Percentiles rank a stretch among this genome's conserved stretches.
These are phyloP conservation scores for Orthosia cruda DNA, from an alignment of 2,888 invertebrate genomes.

Conservation along the genomic window DNA sequence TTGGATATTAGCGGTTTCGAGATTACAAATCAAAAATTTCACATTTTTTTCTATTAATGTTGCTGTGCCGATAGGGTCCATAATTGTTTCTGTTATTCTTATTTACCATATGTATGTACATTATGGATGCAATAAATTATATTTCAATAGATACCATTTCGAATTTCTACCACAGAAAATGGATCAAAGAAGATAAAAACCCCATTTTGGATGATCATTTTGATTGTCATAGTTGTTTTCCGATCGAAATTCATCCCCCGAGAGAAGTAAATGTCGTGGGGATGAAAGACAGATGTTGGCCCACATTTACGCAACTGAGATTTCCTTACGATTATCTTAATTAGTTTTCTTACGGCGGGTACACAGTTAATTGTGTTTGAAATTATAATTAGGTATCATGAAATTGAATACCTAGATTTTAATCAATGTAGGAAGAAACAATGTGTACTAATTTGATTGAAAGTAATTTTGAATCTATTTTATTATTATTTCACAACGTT, in stretches of 20 bases:
- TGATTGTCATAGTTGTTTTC: conserved; percentile 43
- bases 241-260: conserved; percentile 44
- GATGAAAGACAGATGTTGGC: conserved; percentile 35
- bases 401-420: conserved; percentile 27
- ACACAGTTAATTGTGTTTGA: conserved; percentile 16
- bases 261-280: conserved; percentile 46
- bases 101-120: no score
- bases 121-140: no score
- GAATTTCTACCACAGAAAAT: conserved; percentile 17
- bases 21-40: conserved; percentile 5
- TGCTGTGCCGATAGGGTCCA: no score
- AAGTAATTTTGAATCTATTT: not conserved
- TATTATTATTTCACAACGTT: no score
- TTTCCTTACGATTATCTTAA: conserved; percentile 43
- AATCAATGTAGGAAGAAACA: not conserved
- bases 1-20: not conserved
- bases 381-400: conserved; percentile 7
- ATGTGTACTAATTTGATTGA: not conserved
- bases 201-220: conserved; percentile 20
- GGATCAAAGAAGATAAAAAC: conserved; percentile 11
- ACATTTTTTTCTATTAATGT: conserved; percentile 14
- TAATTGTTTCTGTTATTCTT: no score
- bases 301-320: conserved; percentile 38
- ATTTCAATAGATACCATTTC: not conserved
- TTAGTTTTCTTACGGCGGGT: conserved; percentile 35